These are phyloP conservation scores for Talpa occidentalis DNA, from an alignment of 2,113 vertebrate genomes.

Conservation along the genomic window DNA sequence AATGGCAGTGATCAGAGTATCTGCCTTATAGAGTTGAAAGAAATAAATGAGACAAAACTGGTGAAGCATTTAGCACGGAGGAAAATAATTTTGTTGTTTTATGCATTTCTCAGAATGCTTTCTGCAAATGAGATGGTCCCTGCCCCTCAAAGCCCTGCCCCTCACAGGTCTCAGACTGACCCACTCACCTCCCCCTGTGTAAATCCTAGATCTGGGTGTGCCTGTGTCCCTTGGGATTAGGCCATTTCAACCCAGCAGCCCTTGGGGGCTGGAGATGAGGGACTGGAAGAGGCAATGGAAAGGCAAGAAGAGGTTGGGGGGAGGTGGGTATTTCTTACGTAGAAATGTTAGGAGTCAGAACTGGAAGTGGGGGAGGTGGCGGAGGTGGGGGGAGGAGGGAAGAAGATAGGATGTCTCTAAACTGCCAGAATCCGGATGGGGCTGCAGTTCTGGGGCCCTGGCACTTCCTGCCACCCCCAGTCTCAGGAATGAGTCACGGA, in stretches of 20 bases:
- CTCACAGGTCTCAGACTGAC: too few relatives aligned
- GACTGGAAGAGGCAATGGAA: conserved; percentile 35
- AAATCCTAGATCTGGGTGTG: neutral
- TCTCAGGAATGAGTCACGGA: conserved; percentile 77
- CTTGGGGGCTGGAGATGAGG: neutral
- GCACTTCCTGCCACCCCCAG: conserved; percentile 79
- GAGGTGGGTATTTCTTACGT: conserved; percentile 65
- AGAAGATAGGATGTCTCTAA: conserved; percentile 69
- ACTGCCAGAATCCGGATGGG: conserved; percentile 68
- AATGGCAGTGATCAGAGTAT: conserved; percentile 12
- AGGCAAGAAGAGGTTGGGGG: conserved; percentile 64
- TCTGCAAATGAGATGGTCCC: neutral
- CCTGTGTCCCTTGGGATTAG: neutral
- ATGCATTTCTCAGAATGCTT: conserved; percentile 43
- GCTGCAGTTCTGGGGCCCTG: conserved; percentile 62
- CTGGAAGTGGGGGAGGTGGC: conserved; percentile 59
- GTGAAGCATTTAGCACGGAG: conserved; percentile 18
- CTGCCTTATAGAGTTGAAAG: neutral
- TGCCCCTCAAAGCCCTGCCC: neutral
- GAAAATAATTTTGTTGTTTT: conserved; percentile 48
- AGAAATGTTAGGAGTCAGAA: conserved; percentile 75
- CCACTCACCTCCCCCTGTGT: neutral
- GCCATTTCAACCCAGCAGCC: neutral
- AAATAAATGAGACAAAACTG: conserved; percentile 35
- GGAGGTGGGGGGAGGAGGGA: conserved; percentile 66